Percentiles rank a stretch among this genome's conserved stretches.
Evolutionary conservation across 2,113 vertebrate genomes (phyloP).

Genomic region (Melanerpes formicivorus): DNA sequence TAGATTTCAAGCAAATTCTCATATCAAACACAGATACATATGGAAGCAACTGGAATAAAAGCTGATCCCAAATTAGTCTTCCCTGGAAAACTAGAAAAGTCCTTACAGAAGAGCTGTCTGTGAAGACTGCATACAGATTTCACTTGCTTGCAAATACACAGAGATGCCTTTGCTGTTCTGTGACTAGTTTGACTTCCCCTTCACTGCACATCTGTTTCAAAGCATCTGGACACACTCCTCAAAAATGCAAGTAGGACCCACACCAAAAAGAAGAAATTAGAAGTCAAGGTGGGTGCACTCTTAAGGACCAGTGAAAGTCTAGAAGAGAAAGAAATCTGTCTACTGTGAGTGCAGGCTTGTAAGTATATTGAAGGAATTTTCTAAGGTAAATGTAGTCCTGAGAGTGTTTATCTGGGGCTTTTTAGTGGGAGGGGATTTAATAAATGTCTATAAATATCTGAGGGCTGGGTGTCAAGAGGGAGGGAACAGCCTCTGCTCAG

Average conservation of each 20-base stretch:
- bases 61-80: not conserved
- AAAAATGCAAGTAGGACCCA: not conserved
- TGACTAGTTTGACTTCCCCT: conserved; percentile 17
- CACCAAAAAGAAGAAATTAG: conserved; percentile 13
- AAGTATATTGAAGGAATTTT: not conserved
- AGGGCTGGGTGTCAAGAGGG: no score
- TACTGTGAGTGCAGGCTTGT: not conserved
- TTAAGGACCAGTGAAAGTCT: not conserved
- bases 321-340: not conserved
- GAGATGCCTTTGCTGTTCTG: conserved; percentile 4
- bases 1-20: not conserved
- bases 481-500: no score
- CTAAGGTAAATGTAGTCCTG: not conserved
- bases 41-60: not conserved
- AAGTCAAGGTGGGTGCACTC: conserved; percentile 15
- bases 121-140: not conserved
- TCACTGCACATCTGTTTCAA: conserved; percentile 3
- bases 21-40: not conserved
- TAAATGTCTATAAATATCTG: no score
- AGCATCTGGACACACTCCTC: conserved; percentile 9
- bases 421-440: no score
- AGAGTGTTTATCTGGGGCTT: not conserved
- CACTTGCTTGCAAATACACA: not conserved
- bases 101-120: not conserved
- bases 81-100: not conserved